A percentile compares a stretch with the other conserved stretches of the same genome.
phyloP scores from a whole-genome alignment of 2,113 vertebrate species.

The Colaptes auratus region DNA sequence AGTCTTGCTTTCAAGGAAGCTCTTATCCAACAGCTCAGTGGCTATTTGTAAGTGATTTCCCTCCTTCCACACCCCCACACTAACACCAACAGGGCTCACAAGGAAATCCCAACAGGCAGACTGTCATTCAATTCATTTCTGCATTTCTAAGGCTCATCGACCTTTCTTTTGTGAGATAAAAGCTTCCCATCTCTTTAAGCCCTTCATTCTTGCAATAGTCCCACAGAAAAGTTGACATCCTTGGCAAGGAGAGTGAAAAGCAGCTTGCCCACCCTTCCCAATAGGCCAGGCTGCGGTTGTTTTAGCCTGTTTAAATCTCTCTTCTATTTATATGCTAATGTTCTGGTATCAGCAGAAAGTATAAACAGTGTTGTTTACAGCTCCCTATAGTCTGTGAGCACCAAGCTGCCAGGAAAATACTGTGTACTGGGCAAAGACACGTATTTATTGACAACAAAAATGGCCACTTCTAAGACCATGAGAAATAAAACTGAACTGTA shows the following conservation, averaged over 20 bases:
- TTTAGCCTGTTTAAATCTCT: conserved; percentile 69
- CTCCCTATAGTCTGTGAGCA: conserved; percentile 46
- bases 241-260: conserved; percentile 63
- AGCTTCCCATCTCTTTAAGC: conserved; percentile 61
- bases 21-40: background rate
- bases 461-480: conserved; percentile 19
- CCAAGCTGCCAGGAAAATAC: conserved; percentile 41
- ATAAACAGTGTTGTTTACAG: conserved; percentile 68
- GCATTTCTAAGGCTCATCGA: conserved; percentile 68
- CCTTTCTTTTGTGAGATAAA: conserved; percentile 67
- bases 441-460: conserved; percentile 51
- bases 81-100: conserved; percentile 16
- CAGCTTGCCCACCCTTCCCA: conserved; percentile 42
- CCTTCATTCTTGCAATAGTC: conserved; percentile 54
- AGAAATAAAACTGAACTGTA: conserved; percentile 39
- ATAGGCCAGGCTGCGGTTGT: conserved; percentile 50
- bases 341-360: conserved; percentile 56
- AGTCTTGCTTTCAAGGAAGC: background rate
- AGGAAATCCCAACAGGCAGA: conserved; percentile 53
- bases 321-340: conserved; percentile 65
- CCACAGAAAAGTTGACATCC: conserved; percentile 66
- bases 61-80: background rate
- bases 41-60: conserved; percentile 18
- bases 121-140: conserved; percentile 62
- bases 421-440: conserved; percentile 30